Evolutionary conservation across 1,140 invertebrate species (phyloP).

Genomic region (Euwallacea similis): DNA sequence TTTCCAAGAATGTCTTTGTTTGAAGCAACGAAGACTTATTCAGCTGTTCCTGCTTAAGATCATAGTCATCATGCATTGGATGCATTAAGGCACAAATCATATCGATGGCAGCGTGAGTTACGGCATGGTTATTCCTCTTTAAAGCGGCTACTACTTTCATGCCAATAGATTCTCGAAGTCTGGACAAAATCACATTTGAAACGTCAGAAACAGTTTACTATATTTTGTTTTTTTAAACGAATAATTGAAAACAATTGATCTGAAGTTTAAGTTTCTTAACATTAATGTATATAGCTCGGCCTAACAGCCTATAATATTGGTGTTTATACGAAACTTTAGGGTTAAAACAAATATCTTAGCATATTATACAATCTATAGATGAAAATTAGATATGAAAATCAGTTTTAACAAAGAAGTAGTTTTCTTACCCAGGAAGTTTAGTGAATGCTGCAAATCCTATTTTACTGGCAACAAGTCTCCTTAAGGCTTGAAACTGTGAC

Average conservation of each 20-base stretch:
- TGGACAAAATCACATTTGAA: conserved; percentile 5
- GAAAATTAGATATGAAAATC: too few species aligned
- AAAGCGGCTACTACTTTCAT: conserved; percentile 89
- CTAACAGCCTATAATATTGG: not conserved
- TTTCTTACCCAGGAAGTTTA: conserved; percentile 74
- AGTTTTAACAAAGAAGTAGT: too few species aligned
- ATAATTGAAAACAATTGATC: not conserved
- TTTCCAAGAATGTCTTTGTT: conserved; percentile 90
- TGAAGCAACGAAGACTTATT: conserved; percentile 96
- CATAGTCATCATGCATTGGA: conserved; percentile 97
- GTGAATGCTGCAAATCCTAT: conserved; percentile 97
- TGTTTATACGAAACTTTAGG: too few species aligned
- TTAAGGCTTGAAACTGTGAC: conserved; percentile 91
- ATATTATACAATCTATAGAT: too few species aligned
- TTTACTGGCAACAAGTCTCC: conserved; percentile 94
- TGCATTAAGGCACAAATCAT: conserved; percentile 98
- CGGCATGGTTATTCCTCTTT: conserved; percentile 82
- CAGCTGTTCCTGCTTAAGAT: conserved; percentile 93
- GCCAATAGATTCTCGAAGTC: conserved; percentile 92
- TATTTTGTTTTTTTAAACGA: not conserved
- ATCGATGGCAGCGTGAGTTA: conserved; percentile 95
- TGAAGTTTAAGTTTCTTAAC: not conserved
- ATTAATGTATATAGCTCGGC: not conserved
- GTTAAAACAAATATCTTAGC: too few species aligned
- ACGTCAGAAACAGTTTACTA: not conserved